These are phyloP conservation scores for Pongo pygmaeus DNA, from an alignment of 2,113 vertebrate genomes.

Conservation along the genomic window DNA sequence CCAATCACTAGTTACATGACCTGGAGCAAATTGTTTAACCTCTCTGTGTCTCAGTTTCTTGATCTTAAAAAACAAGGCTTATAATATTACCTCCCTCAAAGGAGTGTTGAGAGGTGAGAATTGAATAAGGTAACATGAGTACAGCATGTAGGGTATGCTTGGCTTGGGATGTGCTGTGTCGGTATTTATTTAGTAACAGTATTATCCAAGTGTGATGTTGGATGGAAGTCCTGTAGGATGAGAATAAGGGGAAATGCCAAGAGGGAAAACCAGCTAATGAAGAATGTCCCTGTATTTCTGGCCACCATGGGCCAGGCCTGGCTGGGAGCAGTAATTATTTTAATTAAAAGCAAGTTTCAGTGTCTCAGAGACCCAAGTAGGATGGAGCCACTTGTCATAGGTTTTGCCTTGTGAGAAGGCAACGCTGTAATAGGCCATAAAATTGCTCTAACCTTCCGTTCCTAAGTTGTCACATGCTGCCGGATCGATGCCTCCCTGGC, in stretches of 20 bases:
- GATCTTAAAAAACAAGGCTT: not conserved
- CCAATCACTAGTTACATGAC: not conserved
- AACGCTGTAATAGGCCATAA: conserved; percentile 1
- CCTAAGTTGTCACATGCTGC: not conserved
- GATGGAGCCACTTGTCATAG: not conserved
- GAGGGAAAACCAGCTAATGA: not conserved
- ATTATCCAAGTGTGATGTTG: not conserved
- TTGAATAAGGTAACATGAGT: accelerated
- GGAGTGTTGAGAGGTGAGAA: not conserved
- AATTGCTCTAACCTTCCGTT: conserved; percentile 45
- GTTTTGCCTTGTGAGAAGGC: not conserved
- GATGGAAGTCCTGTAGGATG: not conserved
- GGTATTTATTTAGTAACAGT: not conserved
- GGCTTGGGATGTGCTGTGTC: not conserved
- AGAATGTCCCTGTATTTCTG: not conserved
- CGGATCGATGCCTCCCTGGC: conserved; percentile 37
- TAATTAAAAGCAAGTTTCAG: conserved; percentile 57
- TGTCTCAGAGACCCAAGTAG: not conserved
- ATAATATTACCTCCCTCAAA: not conserved
- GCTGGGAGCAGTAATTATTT: not conserved
- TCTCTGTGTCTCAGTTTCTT: not conserved
- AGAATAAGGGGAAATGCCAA: not conserved
- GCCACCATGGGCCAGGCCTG: not conserved
- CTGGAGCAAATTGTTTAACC: not conserved
- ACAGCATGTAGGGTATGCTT: accelerated